Evolutionary conservation across 2,113 vertebrate species (phyloP).

Genomic region (Carassius gibelio): DNA sequence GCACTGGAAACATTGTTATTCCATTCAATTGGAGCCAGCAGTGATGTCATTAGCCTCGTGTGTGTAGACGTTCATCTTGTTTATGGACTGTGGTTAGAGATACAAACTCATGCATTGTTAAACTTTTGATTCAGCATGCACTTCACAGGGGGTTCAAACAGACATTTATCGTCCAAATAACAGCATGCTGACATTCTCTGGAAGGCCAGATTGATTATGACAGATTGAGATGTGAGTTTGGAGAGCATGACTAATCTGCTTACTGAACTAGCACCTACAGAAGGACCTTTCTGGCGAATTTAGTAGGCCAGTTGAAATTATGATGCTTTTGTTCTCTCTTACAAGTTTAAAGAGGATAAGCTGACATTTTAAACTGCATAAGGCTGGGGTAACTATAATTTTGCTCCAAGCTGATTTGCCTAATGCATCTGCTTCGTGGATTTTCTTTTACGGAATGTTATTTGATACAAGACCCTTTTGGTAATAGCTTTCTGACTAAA

Average conservation of each 20-base stretch:
- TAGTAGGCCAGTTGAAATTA: background rate
- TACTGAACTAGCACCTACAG: constrained; percentile 29
- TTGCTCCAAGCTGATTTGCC: constrained; percentile 3
- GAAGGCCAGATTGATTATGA: constrained; percentile 63
- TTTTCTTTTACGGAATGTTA: background rate
- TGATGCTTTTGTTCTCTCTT: background rate
- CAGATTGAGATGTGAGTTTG: constrained; percentile 67
- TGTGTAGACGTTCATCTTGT: background rate
- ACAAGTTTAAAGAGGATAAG: background rate
- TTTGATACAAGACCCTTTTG: background rate
- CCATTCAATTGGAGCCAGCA: background rate
- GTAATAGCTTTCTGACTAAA: background rate
- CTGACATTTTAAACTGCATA: constrained; percentile 18
- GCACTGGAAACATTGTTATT: constrained; percentile 23
- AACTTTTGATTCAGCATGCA: constrained; percentile 25
- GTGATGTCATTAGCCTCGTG: background rate
- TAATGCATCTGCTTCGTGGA: background rate
- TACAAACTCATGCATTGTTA: constrained; percentile 35
- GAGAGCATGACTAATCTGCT: constrained; percentile 63
- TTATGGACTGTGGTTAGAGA: constrained; percentile 4
- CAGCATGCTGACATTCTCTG: constrained; percentile 44
- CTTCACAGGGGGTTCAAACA: background rate
- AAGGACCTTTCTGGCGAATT: background rate
- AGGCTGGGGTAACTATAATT: background rate
- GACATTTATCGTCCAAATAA: constrained; percentile 49